A percentile compares a stretch with the other conserved stretches of the same genome.
Evolutionary conservation across 2,797 vertebrate genomes (phyloP).

Genomic region (Thalassophryne amazonica): DNA sequence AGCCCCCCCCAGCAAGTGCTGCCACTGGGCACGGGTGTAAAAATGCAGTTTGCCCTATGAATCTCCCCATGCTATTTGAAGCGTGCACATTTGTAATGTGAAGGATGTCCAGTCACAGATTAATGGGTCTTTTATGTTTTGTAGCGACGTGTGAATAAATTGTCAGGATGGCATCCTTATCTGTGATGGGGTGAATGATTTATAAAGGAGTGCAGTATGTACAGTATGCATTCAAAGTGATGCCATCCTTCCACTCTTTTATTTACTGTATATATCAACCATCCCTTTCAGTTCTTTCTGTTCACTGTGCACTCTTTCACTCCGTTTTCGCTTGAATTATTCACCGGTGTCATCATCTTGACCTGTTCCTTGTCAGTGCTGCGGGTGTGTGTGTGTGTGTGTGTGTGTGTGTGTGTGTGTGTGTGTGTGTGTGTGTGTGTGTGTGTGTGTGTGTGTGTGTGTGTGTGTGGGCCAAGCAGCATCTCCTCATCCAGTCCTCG

Average conservation of each 20-base stretch:
- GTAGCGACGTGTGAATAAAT: conserved; percentile 34
- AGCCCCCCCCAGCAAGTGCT: too few relatives aligned
- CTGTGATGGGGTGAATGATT: conserved; percentile 48
- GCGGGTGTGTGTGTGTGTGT: conserved; percentile 29
- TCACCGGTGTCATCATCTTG: conserved; percentile 82
- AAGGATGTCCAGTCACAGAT: conserved; percentile 15
- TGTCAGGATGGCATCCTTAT: conserved; percentile 13
- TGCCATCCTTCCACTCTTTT: conserved; percentile 35
- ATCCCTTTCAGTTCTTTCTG: conserved; percentile 50
- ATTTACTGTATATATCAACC: conserved; percentile 70
- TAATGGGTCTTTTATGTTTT: conserved; percentile 38
- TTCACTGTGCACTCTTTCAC: conserved; percentile 52
- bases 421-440: conserved; percentile 16
- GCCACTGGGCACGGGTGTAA: too few relatives aligned
- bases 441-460: conserved; percentile 11
- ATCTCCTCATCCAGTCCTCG: conserved; percentile 75
- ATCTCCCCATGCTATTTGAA: not conserved
- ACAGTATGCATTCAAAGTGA: conserved; percentile 25
- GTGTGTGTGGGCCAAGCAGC: conserved; percentile 45
- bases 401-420: conserved; percentile 7
- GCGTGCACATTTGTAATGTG: conserved; percentile 16
- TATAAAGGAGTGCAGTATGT: conserved; percentile 31
- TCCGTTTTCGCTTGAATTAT: conserved; percentile 79
- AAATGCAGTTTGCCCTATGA: not conserved
- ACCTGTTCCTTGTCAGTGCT: conserved; percentile 81